Base-by-base conservation (phyloP, 1,140 invertebrate genomes). In the Andricus grossulariae region DNA sequence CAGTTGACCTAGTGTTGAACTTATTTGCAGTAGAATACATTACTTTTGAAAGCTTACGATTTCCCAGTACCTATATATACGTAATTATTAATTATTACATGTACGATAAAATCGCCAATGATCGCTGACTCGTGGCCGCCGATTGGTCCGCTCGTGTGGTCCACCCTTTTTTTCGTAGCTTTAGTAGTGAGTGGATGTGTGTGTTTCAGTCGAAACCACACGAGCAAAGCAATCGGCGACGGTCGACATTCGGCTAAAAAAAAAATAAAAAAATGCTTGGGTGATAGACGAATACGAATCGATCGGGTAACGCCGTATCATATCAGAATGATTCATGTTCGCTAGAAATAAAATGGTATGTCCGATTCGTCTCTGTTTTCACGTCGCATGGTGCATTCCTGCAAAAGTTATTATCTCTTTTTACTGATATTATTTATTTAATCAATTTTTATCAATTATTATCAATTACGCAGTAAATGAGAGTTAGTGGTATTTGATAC, bases 11-110 rank as follows among this genome's bases (percentile, higher is more conserved):
- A 91, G 89, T 90, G 88, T 91, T 91, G 89, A 90, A 91, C 89
- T 91, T 91, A 91, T 91, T 91, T 91, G 90, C 90, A 91, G 89
- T 91, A 91, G 90, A 91, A 91, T 91, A 91, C 90, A 91, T 91
- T 91, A 90, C 90, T 91, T 66, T 91, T 91, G 89, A 91, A 80
- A 89, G 90, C 90, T 91, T 87, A 87, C 85, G 86, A 90, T 82
- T 90, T 88, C 83, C 88, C 87, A 85, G 77, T 89, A 87, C 85
- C 87, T 86, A 81, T 86, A 84, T 84, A 80, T 82, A 81, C 73
- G 73, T 79, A 73, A 77, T 75, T 83, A 82, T 79, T 78, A 50
- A 81, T 80, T 76, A 80, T 79, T 80, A 82, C 57, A 83, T 76
- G 71, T 74, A 76, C 71, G 71, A 45, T 57, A 76, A 73, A 76